Percentiles rank a stretch among this genome's conserved stretches.
These are phyloP conservation scores for Tetramorium bicarinatum DNA, from an alignment of 2,888 invertebrate genomes.

Conservation along the genomic window DNA sequence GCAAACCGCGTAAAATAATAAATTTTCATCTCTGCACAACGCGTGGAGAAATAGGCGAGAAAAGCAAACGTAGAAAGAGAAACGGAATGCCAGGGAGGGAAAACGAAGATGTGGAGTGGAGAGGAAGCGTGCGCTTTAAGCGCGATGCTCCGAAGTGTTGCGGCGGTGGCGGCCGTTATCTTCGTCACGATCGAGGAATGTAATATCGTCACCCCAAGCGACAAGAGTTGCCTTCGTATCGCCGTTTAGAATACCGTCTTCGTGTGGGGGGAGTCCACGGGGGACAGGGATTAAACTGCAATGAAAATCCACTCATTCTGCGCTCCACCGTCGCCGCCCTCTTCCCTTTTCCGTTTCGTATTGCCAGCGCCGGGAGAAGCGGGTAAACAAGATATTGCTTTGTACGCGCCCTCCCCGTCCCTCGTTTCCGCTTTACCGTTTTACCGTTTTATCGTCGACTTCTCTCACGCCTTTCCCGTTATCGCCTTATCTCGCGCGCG, in stretches of 20 bases:
- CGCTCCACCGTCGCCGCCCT: constrained; percentile 43
- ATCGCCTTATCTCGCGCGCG: constrained; percentile 49
- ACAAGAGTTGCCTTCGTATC: constrained; percentile 85
- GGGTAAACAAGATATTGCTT: constrained; percentile 77
- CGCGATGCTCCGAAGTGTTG: constrained; percentile 58
- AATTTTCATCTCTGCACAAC: constrained; percentile 32
- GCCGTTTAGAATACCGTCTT: constrained; percentile 79
- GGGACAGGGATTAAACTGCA: constrained; percentile 85
- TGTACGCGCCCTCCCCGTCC: constrained; percentile 50
- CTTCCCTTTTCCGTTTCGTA: constrained; percentile 60
- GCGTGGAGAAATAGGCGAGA: not conserved
- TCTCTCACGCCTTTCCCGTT: constrained; percentile 47
- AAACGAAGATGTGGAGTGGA: constrained; percentile 9
- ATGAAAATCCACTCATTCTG: constrained; percentile 84
- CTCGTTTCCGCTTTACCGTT: constrained; percentile 59
- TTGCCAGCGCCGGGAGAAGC: constrained; percentile 64
- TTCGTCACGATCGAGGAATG: constrained; percentile 86
- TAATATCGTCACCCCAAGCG: constrained; percentile 86
- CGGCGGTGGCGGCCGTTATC: constrained; percentile 81
- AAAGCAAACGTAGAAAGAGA: constrained; percentile 8
- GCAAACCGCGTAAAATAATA: constrained; percentile 43
- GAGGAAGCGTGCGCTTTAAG: constrained; percentile 34
- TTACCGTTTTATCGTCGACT: constrained; percentile 30
- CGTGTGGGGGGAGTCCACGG: constrained; percentile 44
- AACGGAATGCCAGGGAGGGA: not conserved